Base-by-base conservation (phyloP, 2,113 vertebrate species). In the Serilophus lunatus region DNA sequence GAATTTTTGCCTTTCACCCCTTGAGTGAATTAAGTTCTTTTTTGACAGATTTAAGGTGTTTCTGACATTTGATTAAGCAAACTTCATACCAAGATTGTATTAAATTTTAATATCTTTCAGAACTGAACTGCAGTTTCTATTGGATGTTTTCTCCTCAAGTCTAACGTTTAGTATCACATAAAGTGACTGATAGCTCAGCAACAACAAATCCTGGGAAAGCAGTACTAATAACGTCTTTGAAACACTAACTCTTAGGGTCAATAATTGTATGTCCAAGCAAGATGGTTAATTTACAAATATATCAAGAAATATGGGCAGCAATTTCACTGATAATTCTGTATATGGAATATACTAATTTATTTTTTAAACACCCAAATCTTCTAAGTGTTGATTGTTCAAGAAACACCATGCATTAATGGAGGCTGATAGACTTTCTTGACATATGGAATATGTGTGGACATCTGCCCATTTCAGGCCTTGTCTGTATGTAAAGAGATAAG, bases 41-140 rank as follows among this genome's bases (percentile, higher is more conserved):
- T 92, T 33, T 88, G 92, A 83, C 81, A 94, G 81, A 94, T 97
- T 95, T 95, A 95, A 94, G 60, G 76, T 88, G 75, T 93, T 69
- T 61, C 45, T 95, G 96, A 95, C 81, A 93, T 96, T 97, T 97
- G 91, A 96, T 95, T 97, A 96, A 94, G 64, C 60, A 96, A 96
- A 95, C 53, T 91, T 96, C 93, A 91, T 93, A 91, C 56, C 0
- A 71, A 93, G 88, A 87, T 40, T 49, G 16, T 66, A 88, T 95
- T 89, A 95, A 95, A 96, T 88, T 93, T 95, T 96, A 95, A 91
- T 95, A 95, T 76, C 74, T 89, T 66, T 78, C 80, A 95, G 82
- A 93, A 92, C 33, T 35, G 65, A 96, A 77, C 33, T 80, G 59
- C 68, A 90, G 42, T 82, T 94, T 93, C 53, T 93, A 82, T 45